phyloP scores from a whole-genome alignment of 1,140 invertebrate species.

The Cotesia glomerata region DNA sequence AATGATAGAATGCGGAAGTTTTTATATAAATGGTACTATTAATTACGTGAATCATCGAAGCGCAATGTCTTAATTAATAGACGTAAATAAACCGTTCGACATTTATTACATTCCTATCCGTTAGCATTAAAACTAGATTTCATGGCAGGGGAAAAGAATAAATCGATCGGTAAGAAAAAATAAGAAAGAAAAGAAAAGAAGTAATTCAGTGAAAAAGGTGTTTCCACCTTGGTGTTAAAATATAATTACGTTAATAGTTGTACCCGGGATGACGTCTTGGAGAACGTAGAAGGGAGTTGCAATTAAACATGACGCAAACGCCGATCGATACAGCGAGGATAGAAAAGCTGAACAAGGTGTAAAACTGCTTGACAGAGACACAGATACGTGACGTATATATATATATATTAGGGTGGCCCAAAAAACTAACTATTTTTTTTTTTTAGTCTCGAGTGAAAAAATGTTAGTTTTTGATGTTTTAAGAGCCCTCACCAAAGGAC shows the following conservation, averaged over 20 bases:
- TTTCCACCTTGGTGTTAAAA: neutral
- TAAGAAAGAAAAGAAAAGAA: neutral
- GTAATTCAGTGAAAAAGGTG: neutral
- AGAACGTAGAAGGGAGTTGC: neutral
- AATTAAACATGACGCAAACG: conserved; percentile 9
- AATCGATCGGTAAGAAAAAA: neutral
- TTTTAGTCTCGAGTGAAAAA: no score
- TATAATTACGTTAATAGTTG: neutral
- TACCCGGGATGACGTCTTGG: neutral
- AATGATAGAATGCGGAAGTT: conserved; percentile 7
- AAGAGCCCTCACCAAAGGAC: no score
- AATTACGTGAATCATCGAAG: no score
- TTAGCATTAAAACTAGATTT: neutral
- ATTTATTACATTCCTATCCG: neutral
- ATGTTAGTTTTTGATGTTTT: no score
- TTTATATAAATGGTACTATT: neutral
- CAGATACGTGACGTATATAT: no score
- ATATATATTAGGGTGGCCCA: no score
- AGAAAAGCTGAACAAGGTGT: neutral
- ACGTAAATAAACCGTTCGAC: conserved; percentile 3
- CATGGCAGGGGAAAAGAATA: no score
- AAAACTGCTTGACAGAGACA: neutral
- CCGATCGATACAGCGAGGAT: conserved; percentile 11
- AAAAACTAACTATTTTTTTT: no score
- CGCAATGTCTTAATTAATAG: neutral